These are phyloP conservation scores for Cerastis leucographa DNA, from an alignment of 2,888 invertebrate species.

Conservation along the genomic window DNA sequence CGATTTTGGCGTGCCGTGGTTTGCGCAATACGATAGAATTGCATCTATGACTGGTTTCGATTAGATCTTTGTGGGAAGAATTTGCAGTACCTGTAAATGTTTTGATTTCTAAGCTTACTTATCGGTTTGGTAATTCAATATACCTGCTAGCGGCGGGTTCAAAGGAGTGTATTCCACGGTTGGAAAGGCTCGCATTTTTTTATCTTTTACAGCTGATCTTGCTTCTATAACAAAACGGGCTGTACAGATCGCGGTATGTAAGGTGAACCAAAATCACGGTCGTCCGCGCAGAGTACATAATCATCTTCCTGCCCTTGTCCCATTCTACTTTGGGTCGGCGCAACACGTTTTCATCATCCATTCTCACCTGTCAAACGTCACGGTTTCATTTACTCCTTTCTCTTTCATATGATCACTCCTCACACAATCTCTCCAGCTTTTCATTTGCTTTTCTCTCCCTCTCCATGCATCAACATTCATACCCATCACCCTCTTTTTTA, in stretches of 20 bases:
- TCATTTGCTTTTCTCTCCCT: too few relatives aligned
- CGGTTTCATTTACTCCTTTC: too few relatives aligned
- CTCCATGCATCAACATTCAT: too few relatives aligned
- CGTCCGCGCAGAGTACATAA: too few relatives aligned
- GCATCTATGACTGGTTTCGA: constrained; percentile 75
- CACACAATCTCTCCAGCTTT: too few relatives aligned
- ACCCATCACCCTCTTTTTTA: too few relatives aligned
- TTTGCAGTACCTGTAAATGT: constrained; percentile 62
- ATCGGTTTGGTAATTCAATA: constrained; percentile 40
- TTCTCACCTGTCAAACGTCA: too few relatives aligned
- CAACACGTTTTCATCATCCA: too few relatives aligned
- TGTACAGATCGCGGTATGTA: background rate
- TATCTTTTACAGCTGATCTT: constrained; percentile 48
- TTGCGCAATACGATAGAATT: constrained; percentile 77
- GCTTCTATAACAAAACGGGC: constrained; percentile 18
- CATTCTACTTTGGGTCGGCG: too few relatives aligned
- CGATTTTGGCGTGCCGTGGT: constrained; percentile 74
- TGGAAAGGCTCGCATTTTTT: constrained; percentile 29
- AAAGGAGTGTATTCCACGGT: constrained; percentile 22
- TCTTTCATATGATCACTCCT: too few relatives aligned
- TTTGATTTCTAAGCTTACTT: constrained; percentile 52
- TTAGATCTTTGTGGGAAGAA: constrained; percentile 76
- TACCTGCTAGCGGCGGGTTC: constrained; percentile 27
- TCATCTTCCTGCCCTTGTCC: too few relatives aligned
- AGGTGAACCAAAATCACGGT: too few relatives aligned